Percentiles rank a stretch among this genome's conserved stretches.
Conservation (phyloP, 2,888 invertebrate genomes). For the Brachyopa scutellaris region DNA sequence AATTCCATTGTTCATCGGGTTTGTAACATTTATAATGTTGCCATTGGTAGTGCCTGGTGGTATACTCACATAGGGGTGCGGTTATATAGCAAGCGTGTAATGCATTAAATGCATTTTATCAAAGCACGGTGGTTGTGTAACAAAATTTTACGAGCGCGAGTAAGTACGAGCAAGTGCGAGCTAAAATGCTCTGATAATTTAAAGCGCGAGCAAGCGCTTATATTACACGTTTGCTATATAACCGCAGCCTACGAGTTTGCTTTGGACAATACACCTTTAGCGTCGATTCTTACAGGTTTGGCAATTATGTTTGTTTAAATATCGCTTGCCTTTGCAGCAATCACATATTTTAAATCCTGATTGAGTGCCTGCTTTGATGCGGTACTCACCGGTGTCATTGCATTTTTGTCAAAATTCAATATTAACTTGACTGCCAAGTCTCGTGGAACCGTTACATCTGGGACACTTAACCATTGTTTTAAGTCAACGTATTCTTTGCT, state of each 20-base stretch:
- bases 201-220: no score
- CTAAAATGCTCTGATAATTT: no score
- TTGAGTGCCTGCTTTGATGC: conserved; percentile 75
- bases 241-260: conserved; percentile 74
- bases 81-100: no score
- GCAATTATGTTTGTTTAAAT: conserved; percentile 77
- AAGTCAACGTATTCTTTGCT: conserved; percentile 77
- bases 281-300: conserved; percentile 77
- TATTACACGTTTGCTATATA: no score
- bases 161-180: no score
- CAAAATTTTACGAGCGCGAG: no score
- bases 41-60: conserved; percentile 77
- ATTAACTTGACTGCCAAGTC: conserved; percentile 74
- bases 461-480: conserved; percentile 76
- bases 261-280: conserved; percentile 76
- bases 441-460: conserved; percentile 77
- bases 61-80: conserved; percentile 76
- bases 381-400: conserved; percentile 77
- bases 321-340: conserved; percentile 78
- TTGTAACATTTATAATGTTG: conserved; percentile 76
- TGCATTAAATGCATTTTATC: no score
- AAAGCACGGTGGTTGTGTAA: no score
- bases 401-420: conserved; percentile 79
- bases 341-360: conserved; percentile 75
- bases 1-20: conserved; percentile 77